Conservation (phyloP, 2,113 vertebrate genomes). For the Urocolius indicus region DNA sequence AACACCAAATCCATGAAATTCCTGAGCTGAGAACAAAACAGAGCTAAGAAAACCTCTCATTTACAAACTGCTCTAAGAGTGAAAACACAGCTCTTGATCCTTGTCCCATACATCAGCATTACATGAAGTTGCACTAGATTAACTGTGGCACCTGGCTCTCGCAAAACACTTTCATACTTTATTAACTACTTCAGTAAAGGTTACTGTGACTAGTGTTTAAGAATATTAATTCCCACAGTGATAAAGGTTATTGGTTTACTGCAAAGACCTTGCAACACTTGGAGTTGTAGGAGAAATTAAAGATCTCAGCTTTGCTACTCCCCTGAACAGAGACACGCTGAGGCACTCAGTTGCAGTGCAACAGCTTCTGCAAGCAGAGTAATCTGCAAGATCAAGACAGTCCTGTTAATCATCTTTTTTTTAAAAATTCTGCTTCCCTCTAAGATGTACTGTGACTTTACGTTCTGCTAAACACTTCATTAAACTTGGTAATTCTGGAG, state of each 20-base stretch:
- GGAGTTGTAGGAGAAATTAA: background rate
- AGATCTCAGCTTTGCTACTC: background rate
- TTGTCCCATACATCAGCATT: fast-evolving
- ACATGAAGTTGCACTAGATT: background rate
- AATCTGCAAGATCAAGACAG: background rate
- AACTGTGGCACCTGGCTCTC: background rate
- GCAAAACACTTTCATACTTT: background rate
- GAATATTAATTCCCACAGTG: background rate
- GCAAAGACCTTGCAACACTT: background rate
- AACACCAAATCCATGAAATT: background rate
- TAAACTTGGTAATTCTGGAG: background rate
- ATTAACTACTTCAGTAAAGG: background rate
- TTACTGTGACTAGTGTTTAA: background rate
- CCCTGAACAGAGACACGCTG: background rate
- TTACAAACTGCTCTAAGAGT: background rate
- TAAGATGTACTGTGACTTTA: background rate
- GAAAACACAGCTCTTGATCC: background rate
- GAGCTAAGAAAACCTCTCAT: fast-evolving
- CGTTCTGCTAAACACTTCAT: background rate
- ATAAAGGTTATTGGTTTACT: background rate
- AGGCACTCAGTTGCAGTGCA: fast-evolving
- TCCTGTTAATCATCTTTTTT: background rate
- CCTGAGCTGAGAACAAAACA: background rate
- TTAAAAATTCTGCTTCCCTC: background rate
- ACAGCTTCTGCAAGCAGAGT: background rate